phyloP scores from a whole-genome alignment of 2,113 vertebrate species.

The Poeciliopsis prolifica region DNA sequence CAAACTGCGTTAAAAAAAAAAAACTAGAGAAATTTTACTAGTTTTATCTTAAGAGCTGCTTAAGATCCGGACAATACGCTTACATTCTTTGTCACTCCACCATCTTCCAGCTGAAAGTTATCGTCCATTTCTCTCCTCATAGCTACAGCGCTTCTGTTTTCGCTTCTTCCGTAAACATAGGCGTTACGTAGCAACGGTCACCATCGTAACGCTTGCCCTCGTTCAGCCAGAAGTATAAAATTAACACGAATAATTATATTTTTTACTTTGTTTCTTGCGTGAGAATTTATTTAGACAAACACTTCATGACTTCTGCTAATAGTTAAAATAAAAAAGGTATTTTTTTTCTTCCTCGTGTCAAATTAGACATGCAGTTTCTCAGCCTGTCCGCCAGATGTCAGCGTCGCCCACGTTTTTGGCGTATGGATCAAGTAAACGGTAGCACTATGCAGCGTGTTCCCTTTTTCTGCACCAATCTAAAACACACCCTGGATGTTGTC shows the following conservation, averaged over 20 bases:
- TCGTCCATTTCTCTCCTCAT: constrained; percentile 81
- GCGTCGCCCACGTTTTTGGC: constrained; percentile 22
- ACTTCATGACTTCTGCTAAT: no score
- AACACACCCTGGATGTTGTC: neutral
- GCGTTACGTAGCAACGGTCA: constrained; percentile 75
- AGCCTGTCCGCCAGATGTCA: constrained; percentile 49
- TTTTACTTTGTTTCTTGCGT: no score
- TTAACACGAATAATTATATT: neutral
- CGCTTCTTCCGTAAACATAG: constrained; percentile 73
- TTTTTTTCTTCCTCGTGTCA: no score
- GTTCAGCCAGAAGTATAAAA: neutral
- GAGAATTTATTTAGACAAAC: no score
- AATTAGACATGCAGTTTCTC: neutral
- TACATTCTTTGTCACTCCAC: constrained; percentile 66
- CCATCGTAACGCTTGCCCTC: constrained; percentile 65
- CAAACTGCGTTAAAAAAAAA: neutral
- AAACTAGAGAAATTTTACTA: no score
- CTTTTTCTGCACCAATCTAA: neutral
- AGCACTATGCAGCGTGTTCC: constrained; percentile 11
- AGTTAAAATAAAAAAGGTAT: no score
- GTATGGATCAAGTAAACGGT: constrained; percentile 11
- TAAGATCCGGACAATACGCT: constrained; percentile 33
- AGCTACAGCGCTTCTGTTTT: neutral
- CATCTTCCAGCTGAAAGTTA: constrained; percentile 73
- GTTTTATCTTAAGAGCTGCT: neutral